Conservation (phyloP, 35 echinoderm and acorn worm species). For the Ophioderma brevispina region DNA sequence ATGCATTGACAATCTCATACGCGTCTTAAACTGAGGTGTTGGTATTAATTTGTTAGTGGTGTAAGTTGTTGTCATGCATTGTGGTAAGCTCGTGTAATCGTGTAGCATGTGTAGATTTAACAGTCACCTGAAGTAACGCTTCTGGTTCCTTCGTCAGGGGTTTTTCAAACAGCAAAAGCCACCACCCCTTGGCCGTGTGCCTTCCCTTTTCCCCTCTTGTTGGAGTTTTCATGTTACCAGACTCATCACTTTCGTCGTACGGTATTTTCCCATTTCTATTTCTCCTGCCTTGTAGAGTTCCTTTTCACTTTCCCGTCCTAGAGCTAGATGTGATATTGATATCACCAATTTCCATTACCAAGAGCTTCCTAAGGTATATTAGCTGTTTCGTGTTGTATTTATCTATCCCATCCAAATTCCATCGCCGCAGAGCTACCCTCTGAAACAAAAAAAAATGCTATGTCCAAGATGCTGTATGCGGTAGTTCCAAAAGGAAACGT, state of each 20-base stretch:
- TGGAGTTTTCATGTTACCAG: neutral
- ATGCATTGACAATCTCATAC: no score
- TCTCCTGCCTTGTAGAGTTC: neutral
- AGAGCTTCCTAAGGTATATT: neutral
- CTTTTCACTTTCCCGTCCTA: slow-evolving; percentile 1
- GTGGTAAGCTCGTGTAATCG: no score
- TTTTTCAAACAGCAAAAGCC: neutral
- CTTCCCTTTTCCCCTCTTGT: neutral
- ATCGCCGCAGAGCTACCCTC: neutral
- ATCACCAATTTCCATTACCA: neutral
- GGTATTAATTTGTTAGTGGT: no score
- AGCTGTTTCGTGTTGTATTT: slow-evolving; percentile 5
- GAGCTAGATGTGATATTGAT: neutral
- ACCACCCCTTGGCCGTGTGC: neutral
- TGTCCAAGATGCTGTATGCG: neutral
- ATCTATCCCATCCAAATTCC: neutral
- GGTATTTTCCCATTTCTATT: slow-evolving; percentile 9
- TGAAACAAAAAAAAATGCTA: neutral
- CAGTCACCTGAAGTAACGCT: neutral
- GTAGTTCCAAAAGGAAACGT: no score
- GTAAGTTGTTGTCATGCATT: no score
- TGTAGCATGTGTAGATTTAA: neutral
- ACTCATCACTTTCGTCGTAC: neutral
- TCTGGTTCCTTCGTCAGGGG: neutral
- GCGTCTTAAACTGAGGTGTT: no score